phyloP scores from a whole-genome alignment of 2,113 vertebrate species.

The Pimephales promelas region DNA sequence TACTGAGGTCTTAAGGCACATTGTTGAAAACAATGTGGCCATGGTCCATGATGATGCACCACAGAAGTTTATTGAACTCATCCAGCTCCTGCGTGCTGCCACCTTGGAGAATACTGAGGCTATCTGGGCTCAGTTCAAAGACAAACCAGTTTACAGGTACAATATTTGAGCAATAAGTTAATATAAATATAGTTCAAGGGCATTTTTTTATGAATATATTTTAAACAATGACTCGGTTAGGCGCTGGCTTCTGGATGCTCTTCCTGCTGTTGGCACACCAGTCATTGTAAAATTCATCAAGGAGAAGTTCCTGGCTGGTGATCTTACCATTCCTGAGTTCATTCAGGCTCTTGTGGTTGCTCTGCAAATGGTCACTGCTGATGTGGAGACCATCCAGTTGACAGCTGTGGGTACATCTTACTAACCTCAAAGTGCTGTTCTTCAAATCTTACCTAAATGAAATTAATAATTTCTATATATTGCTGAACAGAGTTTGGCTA shows the following conservation, averaged over 20 bases:
- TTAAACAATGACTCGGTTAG: conserved; percentile 60
- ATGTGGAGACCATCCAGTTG: conserved; percentile 71
- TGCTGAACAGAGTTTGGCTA: conserved; percentile 70
- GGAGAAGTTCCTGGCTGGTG: conserved; percentile 70
- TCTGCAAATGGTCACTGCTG: conserved; percentile 73
- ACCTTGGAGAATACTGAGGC: conserved; percentile 62
- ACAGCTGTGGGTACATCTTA: conserved; percentile 65
- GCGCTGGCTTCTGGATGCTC: conserved; percentile 75
- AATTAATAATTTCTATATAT: neutral
- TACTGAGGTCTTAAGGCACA: conserved; percentile 71
- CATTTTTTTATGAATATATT: neutral
- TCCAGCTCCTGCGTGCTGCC: conserved; percentile 73
- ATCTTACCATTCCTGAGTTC: conserved; percentile 71
- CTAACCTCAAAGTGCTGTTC: neutral
- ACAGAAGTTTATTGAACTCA: conserved; percentile 76
- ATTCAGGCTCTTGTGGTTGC: conserved; percentile 48
- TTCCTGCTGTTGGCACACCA: conserved; percentile 47
- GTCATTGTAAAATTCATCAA: conserved; percentile 63
- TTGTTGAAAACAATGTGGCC: conserved; percentile 71
- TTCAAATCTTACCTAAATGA: neutral
- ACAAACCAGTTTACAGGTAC: conserved; percentile 65
- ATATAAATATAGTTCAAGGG: neutral
- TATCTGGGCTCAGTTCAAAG: conserved; percentile 68
- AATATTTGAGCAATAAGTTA: neutral
- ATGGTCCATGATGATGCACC: conserved; percentile 76